Conservation (phyloP, 1,140 invertebrate species). For the Pissodes strobi region DNA sequence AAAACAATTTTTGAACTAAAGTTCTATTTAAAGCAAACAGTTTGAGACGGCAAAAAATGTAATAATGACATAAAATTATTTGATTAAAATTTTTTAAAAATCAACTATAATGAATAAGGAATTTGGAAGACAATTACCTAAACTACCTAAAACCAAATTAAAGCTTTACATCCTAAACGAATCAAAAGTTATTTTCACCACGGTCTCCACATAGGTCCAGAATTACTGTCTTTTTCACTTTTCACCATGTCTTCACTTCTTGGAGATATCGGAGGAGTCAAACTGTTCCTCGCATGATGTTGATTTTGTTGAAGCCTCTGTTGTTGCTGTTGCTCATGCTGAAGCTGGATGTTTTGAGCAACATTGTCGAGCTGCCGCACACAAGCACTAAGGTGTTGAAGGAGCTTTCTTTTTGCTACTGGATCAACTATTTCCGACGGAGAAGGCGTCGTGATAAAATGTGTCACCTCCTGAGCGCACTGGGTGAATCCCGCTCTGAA, state of each 20-base stretch:
- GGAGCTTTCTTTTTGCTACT: slow-evolving; percentile 53
- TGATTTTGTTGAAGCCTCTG: slow-evolving; percentile 11
- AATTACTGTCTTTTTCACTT: slow-evolving; percentile 17
- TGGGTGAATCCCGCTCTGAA: slow-evolving; percentile 90
- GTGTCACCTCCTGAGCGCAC: slow-evolving; percentile 88
- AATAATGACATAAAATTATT: slow-evolving; percentile 8
- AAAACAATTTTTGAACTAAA: background rate
- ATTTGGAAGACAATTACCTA: slow-evolving; percentile 35
- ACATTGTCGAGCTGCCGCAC: slow-evolving; percentile 54
- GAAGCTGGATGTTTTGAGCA: slow-evolving; percentile 37
- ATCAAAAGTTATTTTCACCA: slow-evolving; percentile 45
- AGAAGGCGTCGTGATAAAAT: slow-evolving; percentile 65
- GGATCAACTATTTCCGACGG: slow-evolving; percentile 53
- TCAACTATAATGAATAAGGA: background rate
- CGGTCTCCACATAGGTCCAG: slow-evolving; percentile 53
- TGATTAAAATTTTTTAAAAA: slow-evolving; percentile 32
- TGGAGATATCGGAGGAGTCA: slow-evolving; percentile 47
- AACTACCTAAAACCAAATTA: slow-evolving; percentile 19
- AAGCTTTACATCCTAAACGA: slow-evolving; percentile 20
- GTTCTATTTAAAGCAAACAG: slow-evolving; percentile 17
- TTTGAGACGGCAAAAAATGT: background rate
- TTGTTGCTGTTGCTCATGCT: slow-evolving; percentile 24
- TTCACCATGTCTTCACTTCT: slow-evolving; percentile 13
- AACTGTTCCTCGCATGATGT: slow-evolving; percentile 20
- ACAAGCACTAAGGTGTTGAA: slow-evolving; percentile 58